Evolutionary conservation across 2,113 vertebrate genomes (phyloP).

Genomic region (Myrmecobius fasciatus): DNA sequence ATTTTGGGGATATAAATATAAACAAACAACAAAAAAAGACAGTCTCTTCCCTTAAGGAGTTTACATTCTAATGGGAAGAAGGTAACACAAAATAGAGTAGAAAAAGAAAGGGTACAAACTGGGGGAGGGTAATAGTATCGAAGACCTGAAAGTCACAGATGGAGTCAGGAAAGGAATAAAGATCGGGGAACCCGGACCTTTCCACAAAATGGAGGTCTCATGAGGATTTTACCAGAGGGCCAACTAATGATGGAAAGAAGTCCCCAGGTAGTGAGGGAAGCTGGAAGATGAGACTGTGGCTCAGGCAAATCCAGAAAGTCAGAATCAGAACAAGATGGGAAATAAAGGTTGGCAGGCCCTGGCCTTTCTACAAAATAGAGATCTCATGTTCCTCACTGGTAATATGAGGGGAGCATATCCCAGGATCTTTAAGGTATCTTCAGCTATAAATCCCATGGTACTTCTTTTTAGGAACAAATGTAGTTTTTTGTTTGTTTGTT

Average conservation of each 20-base stretch:
- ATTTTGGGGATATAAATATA: neutral
- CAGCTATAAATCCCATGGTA: neutral
- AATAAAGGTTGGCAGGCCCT: neutral
- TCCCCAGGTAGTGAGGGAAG: neutral
- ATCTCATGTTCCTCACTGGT: neutral
- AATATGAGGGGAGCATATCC: neutral
- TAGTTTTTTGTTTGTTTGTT: no score
- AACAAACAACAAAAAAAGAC: neutral
- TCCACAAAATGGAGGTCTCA: neutral
- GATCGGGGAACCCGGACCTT: neutral
- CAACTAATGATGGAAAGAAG: neutral
- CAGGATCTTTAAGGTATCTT: neutral
- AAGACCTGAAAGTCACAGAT: rapidly evolving
- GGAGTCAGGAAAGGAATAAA: neutral
- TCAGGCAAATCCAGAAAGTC: neutral
- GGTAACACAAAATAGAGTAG: neutral
- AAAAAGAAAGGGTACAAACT: neutral
- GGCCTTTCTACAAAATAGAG: neutral
- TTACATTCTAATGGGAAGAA: neutral
- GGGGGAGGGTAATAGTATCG: no score
- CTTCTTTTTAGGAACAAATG: neutral
- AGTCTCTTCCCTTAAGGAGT: neutral
- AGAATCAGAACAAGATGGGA: neutral
- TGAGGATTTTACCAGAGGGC: neutral
- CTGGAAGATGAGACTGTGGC: neutral